A percentile compares a stretch with the other conserved stretches of the same genome.
Evolutionary conservation across 2,888 invertebrate genomes (phyloP).

Genomic region (Drosophila incognita): DNA sequence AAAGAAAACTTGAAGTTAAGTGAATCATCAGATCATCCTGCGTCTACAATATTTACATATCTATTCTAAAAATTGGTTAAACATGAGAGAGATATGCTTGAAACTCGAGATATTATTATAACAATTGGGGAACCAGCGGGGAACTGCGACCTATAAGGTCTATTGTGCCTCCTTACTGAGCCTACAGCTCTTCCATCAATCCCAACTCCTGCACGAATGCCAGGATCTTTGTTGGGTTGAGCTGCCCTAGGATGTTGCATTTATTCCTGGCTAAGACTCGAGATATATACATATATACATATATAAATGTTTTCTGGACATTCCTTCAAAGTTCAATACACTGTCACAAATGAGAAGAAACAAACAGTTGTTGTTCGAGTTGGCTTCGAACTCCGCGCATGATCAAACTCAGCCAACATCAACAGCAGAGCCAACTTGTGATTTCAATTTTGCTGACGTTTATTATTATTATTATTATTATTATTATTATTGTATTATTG

Average conservation of each 20-base stretch:
- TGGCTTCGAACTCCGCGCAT: constrained; percentile 26
- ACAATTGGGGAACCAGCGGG: too few species aligned
- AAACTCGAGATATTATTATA: too few species aligned
- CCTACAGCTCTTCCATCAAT: too few species aligned
- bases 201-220: too few species aligned
- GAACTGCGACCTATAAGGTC: too few species aligned
- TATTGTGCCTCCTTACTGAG: too few species aligned
- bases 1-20: neutral
- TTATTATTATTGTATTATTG: neutral
- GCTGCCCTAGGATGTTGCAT: too few species aligned
- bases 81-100: neutral
- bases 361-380: constrained; percentile 7
- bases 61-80: neutral
- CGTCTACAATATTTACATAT: neutral
- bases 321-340: neutral
- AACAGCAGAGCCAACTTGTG: neutral
- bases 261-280: too few species aligned
- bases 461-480: neutral
- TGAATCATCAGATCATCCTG: neutral
- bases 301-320: neutral
- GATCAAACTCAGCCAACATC: constrained; percentile 13
- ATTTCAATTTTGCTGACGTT: constrained; percentile 28
- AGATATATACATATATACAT: too few species aligned
- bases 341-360: neutral
- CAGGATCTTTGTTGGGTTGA: too few species aligned